Conservation (phyloP, 2,888 invertebrate genomes). For the Colletes collaris region DNA sequence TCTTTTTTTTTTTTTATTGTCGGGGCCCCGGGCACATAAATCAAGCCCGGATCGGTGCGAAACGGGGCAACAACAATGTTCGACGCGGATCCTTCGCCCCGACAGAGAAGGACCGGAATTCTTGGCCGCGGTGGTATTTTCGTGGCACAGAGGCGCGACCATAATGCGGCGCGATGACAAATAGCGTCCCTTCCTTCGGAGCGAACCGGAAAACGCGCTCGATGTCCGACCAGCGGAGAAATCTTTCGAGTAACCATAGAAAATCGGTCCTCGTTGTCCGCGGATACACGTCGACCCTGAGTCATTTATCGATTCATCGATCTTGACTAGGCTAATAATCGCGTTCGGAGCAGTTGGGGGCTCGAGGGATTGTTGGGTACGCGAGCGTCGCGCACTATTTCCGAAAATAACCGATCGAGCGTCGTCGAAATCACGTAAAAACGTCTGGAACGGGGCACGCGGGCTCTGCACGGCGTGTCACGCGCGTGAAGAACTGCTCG, state of each 20-base stretch:
- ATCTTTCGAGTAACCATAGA: constrained; percentile 62
- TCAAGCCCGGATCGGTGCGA: constrained; percentile 74
- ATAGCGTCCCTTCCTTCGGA: constrained; percentile 69
- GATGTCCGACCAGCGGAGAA: constrained; percentile 66
- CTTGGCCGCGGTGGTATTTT: constrained; percentile 68
- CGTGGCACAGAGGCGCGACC: constrained; percentile 80
- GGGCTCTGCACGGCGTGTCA: constrained; percentile 43
- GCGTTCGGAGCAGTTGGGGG: no score
- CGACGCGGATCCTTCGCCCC: constrained; percentile 45
- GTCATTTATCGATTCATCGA: no score
- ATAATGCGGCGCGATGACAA: constrained; percentile 81
- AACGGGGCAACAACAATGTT: constrained; percentile 79
- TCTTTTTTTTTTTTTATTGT: constrained; percentile 72
- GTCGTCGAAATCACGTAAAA: constrained; percentile 64
- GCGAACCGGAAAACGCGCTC: constrained; percentile 59
- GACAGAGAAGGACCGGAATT: constrained; percentile 47
- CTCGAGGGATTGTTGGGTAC: no score
- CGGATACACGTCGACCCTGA: constrained; percentile 7
- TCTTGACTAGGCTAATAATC: no score
- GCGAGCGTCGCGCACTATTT: constrained; percentile 10
- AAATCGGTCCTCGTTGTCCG: constrained; percentile 56
- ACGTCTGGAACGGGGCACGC: constrained; percentile 42
- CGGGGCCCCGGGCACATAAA: constrained; percentile 79
- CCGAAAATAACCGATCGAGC: constrained; percentile 69
- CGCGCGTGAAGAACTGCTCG: constrained; percentile 67